Conservation (phyloP, 2,797 vertebrate species). For the Hirundo rustica region DNA sequence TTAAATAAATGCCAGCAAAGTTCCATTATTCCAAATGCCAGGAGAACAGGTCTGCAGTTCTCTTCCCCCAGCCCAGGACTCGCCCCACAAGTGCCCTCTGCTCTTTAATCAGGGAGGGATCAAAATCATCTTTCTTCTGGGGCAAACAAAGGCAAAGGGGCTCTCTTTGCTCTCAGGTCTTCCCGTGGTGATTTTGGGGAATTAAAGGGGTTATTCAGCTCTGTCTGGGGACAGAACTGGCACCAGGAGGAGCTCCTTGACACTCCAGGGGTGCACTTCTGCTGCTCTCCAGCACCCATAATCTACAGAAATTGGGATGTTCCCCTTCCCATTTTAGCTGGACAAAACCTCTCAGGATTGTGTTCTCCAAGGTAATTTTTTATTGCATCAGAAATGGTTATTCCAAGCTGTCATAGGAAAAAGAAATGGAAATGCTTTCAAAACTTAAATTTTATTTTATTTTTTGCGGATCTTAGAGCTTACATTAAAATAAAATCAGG, state of each 20-base stretch:
- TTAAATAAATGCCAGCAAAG: background rate
- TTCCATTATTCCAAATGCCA: background rate
- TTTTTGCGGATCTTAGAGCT: background rate
- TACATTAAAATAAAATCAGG: background rate
- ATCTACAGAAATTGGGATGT: background rate
- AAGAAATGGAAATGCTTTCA: background rate
- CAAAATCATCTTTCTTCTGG: background rate
- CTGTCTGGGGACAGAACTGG: background rate
- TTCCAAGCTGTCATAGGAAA: background rate
- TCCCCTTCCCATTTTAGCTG: background rate
- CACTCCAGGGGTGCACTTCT: background rate
- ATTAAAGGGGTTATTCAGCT: background rate
- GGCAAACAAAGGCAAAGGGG: background rate
- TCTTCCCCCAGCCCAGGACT: background rate
- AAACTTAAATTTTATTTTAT: background rate
- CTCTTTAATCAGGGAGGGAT: background rate
- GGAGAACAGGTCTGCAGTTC: background rate
- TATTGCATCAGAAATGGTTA: background rate
- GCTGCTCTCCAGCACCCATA: background rate
- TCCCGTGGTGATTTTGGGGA: background rate
- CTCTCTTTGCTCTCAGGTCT: background rate
- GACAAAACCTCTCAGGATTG: background rate
- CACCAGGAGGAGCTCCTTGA: background rate
- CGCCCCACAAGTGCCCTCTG: background rate
- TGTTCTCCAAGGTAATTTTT: background rate